Conservation (phyloP, 2,113 vertebrate genomes). For the Pogona vitticeps region DNA sequence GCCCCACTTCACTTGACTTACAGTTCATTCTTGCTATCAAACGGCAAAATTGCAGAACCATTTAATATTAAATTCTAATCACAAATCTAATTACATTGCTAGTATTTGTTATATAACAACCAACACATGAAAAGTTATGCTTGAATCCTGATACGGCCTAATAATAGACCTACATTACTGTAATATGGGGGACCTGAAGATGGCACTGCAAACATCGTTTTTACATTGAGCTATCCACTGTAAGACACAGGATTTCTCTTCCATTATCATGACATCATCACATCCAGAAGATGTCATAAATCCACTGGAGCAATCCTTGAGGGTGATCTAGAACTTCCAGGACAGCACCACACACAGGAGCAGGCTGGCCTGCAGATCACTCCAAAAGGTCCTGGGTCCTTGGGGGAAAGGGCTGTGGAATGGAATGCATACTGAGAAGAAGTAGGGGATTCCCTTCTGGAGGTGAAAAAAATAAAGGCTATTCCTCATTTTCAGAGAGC, state of each 20-base stretch:
- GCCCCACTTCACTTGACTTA: not conserved
- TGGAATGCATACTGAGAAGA: not conserved
- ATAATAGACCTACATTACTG: not conserved
- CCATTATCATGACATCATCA: not conserved
- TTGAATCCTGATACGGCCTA: not conserved
- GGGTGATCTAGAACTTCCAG: not conserved
- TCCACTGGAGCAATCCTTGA: not conserved
- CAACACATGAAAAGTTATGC: constrained; percentile 1
- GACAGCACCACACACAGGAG: too few species aligned
- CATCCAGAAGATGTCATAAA: not conserved
- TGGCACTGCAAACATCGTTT: not conserved
- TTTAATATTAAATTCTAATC: constrained; percentile 11
- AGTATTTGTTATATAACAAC: not conserved
- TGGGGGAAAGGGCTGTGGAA: not conserved
- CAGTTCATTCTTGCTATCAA: constrained; percentile 7
- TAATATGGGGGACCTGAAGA: not conserved
- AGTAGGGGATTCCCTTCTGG: not conserved
- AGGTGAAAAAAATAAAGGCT: not conserved
- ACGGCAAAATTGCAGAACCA: not conserved
- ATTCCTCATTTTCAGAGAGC: not conserved
- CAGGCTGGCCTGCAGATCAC: too few species aligned
- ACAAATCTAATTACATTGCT: constrained; percentile 12
- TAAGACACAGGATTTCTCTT: not conserved
- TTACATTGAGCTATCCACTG: not conserved
- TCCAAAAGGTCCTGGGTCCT: not conserved